phyloP scores from a whole-genome alignment of 2,888 invertebrate genomes.

The Danaus chrysippus region DNA sequence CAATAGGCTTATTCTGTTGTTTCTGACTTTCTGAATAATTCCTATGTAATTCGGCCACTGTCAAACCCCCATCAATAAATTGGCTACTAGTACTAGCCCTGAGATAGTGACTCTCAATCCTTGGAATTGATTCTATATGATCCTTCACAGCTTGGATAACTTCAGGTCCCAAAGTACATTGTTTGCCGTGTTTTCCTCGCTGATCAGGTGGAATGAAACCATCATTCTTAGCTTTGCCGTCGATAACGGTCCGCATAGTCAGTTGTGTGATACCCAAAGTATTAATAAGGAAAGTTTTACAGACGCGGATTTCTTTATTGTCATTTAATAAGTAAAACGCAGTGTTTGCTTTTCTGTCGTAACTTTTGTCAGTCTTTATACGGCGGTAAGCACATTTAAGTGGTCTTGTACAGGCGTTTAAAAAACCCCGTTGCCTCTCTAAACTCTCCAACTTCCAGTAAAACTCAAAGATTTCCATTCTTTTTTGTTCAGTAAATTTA shows the following conservation, averaged over 20 bases:
- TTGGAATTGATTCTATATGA: conserved; percentile 40
- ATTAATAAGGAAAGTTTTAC: conserved; percentile 26
- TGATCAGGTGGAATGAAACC: too few species aligned
- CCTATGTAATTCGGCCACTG: conserved; percentile 21
- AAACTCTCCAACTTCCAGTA: not conserved
- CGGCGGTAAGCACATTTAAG: conserved; percentile 19
- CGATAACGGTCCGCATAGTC: conserved; percentile 10
- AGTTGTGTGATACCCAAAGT: too few species aligned
- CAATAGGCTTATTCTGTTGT: conserved; percentile 33
- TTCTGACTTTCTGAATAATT: conserved; percentile 32
- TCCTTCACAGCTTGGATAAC: conserved; percentile 34
- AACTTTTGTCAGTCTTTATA: conserved; percentile 19
- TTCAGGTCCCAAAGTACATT: conserved; percentile 35
- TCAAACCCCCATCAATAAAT: conserved; percentile 28
- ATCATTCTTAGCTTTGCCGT: too few species aligned
- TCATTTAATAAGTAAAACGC: conserved; percentile 20
- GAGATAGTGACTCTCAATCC: conserved; percentile 40
- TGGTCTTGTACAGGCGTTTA: conserved; percentile 11
- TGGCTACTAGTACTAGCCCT: conserved; percentile 35
- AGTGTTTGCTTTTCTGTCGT: conserved; percentile 17
- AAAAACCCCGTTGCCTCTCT: not conserved
- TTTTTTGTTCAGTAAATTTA: conserved; percentile 18
- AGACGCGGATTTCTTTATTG: conserved; percentile 25
- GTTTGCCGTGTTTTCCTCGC: conserved; percentile 22
- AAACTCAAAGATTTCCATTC: conserved; percentile 25